Conservation (phyloP, 2,113 vertebrate genomes). For the Corvus cornix region DNA sequence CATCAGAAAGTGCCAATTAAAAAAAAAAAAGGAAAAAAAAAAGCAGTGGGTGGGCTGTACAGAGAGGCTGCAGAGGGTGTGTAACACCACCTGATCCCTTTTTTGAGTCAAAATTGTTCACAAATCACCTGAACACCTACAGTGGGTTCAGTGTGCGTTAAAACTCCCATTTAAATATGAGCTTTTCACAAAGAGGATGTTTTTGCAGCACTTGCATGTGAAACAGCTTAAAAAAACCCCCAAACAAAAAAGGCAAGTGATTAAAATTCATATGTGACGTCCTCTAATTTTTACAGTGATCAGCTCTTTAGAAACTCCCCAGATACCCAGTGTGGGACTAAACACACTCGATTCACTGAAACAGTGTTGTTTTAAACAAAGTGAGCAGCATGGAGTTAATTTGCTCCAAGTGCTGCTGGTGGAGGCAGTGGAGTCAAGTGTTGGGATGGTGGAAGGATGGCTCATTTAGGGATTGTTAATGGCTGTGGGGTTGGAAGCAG, state of each 20-base stretch:
- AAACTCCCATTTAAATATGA: neutral
- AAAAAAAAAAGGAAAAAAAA: neutral
- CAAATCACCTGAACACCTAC: neutral
- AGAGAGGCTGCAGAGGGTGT: neutral
- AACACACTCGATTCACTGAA: rapidly evolving
- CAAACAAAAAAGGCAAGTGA: neutral
- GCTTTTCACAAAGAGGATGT: neutral
- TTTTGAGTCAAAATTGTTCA: neutral
- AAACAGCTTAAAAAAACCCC: neutral
- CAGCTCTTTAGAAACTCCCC: neutral
- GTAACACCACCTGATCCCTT: neutral
- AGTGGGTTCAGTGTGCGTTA: rapidly evolving
- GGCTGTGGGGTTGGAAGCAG: rapidly evolving
- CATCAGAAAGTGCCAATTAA: neutral
- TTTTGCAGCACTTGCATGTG: neutral
- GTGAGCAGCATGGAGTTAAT: neutral
- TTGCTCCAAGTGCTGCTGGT: neutral
- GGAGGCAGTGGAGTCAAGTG: rapidly evolving
- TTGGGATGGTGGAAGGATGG: neutral
- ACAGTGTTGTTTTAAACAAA: neutral
- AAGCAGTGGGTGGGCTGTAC: rapidly evolving
- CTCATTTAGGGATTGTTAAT: neutral
- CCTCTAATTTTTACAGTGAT: neutral
- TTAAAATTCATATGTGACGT: neutral
- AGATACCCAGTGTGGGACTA: neutral